Conservation (phyloP, 2,113 vertebrate genomes). For the Hepsetus odoe region DNA sequence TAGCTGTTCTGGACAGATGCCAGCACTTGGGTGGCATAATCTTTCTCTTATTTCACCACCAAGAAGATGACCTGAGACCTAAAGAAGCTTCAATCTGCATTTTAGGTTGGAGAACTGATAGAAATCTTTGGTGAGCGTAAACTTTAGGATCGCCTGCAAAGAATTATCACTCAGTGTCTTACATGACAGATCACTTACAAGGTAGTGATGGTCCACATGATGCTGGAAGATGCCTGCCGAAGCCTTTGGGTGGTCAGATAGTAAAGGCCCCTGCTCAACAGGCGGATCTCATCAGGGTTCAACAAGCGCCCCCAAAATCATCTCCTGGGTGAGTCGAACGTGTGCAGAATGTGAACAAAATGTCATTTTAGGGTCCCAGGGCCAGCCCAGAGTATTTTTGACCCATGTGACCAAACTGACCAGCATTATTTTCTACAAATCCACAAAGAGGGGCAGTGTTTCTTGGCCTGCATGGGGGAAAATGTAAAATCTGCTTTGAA, state of each 20-base stretch:
- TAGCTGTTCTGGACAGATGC: slow-evolving; percentile 49
- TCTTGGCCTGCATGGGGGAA: slow-evolving; percentile 38
- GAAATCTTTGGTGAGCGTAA: slow-evolving; percentile 22
- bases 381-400: slow-evolving; percentile 3
- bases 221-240: background rate
- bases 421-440: slow-evolving; percentile 23
- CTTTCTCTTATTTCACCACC: slow-evolving; percentile 42
- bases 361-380: slow-evolving; percentile 10
- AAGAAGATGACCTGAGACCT: slow-evolving; percentile 31
- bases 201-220: background rate
- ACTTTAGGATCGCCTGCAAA: slow-evolving; percentile 20
- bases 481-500: slow-evolving; percentile 44
- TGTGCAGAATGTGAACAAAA: too few relatives aligned
- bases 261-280: background rate
- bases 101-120: slow-evolving; percentile 20
- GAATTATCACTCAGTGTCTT: background rate
- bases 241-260: slow-evolving; percentile 16
- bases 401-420: slow-evolving; percentile 19
- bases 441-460: slow-evolving; percentile 42
- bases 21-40: slow-evolving; percentile 55
- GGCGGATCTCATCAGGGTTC: background rate
- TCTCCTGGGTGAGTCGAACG: too few relatives aligned
- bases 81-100: slow-evolving; percentile 33
- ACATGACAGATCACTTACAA: slow-evolving; percentile 20
- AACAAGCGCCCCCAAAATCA: background rate